Base-by-base conservation (phyloP, 30 jellyfish, hydroid and myxozoan species). In the Catostylus mosaicus region DNA sequence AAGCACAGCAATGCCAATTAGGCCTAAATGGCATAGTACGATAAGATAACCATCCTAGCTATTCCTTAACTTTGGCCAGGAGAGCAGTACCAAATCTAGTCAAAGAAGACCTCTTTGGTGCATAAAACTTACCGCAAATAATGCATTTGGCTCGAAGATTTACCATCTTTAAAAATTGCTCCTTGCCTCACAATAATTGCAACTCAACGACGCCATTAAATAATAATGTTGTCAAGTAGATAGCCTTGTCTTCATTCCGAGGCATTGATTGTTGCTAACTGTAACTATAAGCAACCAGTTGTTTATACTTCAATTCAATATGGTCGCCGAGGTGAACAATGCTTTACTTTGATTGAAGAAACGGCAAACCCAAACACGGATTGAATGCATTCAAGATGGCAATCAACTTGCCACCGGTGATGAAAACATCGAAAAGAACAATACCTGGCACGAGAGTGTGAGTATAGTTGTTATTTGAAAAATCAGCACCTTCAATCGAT, bases 401-500 rank as follows among this genome's bases (percentile, higher is more conserved):
- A 12, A 26, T 80, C 56, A 79, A 80, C 45, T 40, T 80, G 59
- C 90, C 90, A 67, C 90, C 90, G 30, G 77, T 80, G 38, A 67
- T 50, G 26, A 80, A 50, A 43, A 80, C 93, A 18, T 67, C 92
- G 34, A 88, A 75, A 56, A 88, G 77, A 75, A 80, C 71, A 73
- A 75, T 88, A 29, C 93, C 97, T 20, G 97, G 97, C 19, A 79
- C 89, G 31, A 61, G 89, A 80, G 85, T 40, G 97, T 88, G 59
- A 71, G 93, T 80, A 52, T 6, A 20, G 10, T 32, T 29, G 27
- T 40, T 14, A 40, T 14, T 40, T 40, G n/a, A n/a, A n/a, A n/a
- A n/a, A n/a, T n/a, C n/a, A n/a, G n/a, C n/a, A n/a, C n/a, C n/a
- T n/a, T n/a, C n/a, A n/a, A n/a, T n/a, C n/a, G n/a, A n/a, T n/a